Evolutionary conservation across 1,140 invertebrate species (phyloP), one percentile per base, ranked within the genome.

Genomic region (Drosophila elegans): DNA sequence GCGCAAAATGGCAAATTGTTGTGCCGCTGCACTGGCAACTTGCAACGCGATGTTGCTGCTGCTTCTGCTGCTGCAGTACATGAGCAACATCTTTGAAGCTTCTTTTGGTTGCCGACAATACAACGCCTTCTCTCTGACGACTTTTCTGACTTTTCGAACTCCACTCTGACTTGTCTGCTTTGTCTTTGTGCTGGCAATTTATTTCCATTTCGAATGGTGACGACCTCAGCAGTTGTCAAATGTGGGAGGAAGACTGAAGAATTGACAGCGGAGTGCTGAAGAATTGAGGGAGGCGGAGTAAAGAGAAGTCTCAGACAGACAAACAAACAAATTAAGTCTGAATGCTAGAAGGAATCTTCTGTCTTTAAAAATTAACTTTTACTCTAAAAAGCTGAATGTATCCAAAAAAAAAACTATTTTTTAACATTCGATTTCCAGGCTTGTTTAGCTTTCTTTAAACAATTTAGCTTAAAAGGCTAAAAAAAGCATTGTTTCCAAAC

Each of bases 1-100:
- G 88, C 80, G 82, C 78, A 88, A 84, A 85, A 91, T 91, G 84
- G 83, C 77, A 91, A 91, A 91, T 91, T 91, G 88, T 89, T 91
- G 88, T 64, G 59, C 45, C 48, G 56, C 41, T 54, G 55, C 55
- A 46, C 32, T 46, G 48, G 46, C 76, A 71, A 56, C 74, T 46
- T 39, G 45, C 56, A 38, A 39, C 45, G 21, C 45, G 45, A 46
- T 46, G 10, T 48, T 27, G 32, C 21, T 56, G 25, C n/a, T 25
- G 55, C 13, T n/a, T n/a, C n/a, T 34, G 25, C 59, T 41, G 57
- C 42, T 46, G 62, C 42, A 48, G 63, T 60, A 21, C 63, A 66
- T 66, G 60, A 39, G 63, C 60, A 63, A 60, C 38, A 63, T 67
- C 45, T 69, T 69, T 55, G 66, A 54, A 46, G 16, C 63, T n/a